Evolutionary conservation across 2,797 vertebrate species (phyloP), one percentile per base, ranked within the genome.

Genomic region (Acropternis orthonyx): DNA sequence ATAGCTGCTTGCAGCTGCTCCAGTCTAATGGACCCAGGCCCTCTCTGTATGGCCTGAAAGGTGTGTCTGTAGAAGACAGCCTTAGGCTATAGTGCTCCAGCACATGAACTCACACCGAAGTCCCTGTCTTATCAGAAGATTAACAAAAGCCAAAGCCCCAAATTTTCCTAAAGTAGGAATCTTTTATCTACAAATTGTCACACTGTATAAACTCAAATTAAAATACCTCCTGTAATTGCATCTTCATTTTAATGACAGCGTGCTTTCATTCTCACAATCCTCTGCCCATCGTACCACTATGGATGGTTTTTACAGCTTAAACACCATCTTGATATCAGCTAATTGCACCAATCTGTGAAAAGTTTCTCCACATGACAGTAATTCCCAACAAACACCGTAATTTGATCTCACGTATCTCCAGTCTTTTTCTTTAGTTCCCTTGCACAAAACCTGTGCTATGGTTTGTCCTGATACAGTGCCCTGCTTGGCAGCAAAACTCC

Each of bases 271-370:
- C 36, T 85, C n/a, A 6, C 58, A 79, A 48, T 84, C 44, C 7
- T 1, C 61, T 81, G 67, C 51, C 74, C 88, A 67, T 85, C 0
- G 0, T 65, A 65, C 28, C 17, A 68, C 24, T 58, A 8, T 6
- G 21, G 66, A 87, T 62, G 52, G 9, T 61, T 97, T 92, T 86
- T 85, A 80, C 43, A 90, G 69, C 44, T 92, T 92, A 91, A 96
- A 94, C 36, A 88, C 30, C n/a, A 67, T 85, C 71, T 77, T 80
- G 32, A 69, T 89, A 89, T 46, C 83, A 89, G 39, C 32, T 93
- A 95, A 87, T 92, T 87, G 69, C 51, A 95, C 52, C 48, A 76
- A 63, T 63, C 71, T 59, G 36, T 41, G 34, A n/a, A 65, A 94
- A 62, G 36, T 79, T 96, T 93, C 67, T 79, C 87, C 59, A 77